phyloP scores from a whole-genome alignment of 2,113 vertebrate species.

The Lophochroa leadbeateri region DNA sequence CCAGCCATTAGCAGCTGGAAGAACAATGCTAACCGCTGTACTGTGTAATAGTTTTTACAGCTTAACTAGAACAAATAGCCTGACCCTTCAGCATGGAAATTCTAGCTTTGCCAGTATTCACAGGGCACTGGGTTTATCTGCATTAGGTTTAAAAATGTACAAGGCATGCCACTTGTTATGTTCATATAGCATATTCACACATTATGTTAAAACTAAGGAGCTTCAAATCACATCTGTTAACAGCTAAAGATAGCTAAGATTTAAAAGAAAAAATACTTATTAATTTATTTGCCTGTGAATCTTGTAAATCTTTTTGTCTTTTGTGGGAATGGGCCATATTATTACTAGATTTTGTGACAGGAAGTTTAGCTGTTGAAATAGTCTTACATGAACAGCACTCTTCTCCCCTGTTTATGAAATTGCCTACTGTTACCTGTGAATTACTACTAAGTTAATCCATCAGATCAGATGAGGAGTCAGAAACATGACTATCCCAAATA shows the following conservation, averaged over 20 bases:
- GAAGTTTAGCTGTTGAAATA: neutral
- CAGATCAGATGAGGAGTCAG: neutral
- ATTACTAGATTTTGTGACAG: neutral
- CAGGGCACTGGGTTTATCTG: neutral
- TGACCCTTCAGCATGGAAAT: neutral
- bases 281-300: neutral
- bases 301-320: neutral
- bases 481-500: neutral
- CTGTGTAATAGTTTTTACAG: neutral
- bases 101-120: neutral
- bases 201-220: neutral
- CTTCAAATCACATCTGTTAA: neutral
- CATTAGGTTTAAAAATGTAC: neutral
- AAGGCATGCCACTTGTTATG: neutral
- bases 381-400: neutral
- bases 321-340: neutral
- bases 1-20: neutral
- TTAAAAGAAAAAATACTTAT: neutral
- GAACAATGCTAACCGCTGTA: neutral
- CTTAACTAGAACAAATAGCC: constrained; percentile 33
- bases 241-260: neutral
- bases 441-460: neutral
- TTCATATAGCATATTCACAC: neutral
- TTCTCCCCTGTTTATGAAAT: neutral
- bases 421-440: neutral